Evolutionary conservation across 2,888 invertebrate genomes (phyloP).

Genomic region (Erannis defoliaria): DNA sequence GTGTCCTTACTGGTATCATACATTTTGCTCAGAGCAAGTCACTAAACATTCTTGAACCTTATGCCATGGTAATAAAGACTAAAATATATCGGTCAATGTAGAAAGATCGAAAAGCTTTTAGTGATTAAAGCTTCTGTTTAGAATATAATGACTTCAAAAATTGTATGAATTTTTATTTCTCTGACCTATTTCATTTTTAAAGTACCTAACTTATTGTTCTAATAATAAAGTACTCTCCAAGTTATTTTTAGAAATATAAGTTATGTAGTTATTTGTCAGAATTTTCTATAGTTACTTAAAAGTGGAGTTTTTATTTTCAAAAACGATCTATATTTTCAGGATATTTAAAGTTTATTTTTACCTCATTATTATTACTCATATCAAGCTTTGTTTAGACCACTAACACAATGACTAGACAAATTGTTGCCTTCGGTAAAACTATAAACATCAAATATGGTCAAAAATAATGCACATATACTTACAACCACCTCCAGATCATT

Average conservation of each 20-base stretch:
- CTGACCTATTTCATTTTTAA: slow-evolving; percentile 1
- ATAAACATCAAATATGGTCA: neutral
- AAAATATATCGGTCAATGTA: slow-evolving; percentile 24
- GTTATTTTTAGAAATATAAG: no score
- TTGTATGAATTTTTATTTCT: slow-evolving; percentile 12
- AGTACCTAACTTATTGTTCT: no score
- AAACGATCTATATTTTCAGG: no score
- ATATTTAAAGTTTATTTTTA: neutral
- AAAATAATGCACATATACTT: slow-evolving; percentile 56
- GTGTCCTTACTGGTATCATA: slow-evolving; percentile 16
- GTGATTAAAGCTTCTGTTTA: slow-evolving; percentile 26
- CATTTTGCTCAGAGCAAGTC: slow-evolving; percentile 6
- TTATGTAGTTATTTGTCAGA: no score
- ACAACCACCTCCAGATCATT: slow-evolving; percentile 80
- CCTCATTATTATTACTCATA: no score
- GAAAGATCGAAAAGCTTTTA: slow-evolving; percentile 22
- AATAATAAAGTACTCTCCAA: no score
- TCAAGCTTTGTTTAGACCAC: no score
- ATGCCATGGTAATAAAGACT: slow-evolving; percentile 34
- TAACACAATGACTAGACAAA: no score
- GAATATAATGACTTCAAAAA: slow-evolving; percentile 21
- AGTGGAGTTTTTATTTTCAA: no score
- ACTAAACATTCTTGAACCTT: slow-evolving; percentile 25
- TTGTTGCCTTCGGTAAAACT: no score
- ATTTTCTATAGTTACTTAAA: no score